Evolutionary conservation across 2,797 vertebrate genomes (phyloP), one percentile per base, ranked within the genome.

Genomic region (Chanos chanos): DNA sequence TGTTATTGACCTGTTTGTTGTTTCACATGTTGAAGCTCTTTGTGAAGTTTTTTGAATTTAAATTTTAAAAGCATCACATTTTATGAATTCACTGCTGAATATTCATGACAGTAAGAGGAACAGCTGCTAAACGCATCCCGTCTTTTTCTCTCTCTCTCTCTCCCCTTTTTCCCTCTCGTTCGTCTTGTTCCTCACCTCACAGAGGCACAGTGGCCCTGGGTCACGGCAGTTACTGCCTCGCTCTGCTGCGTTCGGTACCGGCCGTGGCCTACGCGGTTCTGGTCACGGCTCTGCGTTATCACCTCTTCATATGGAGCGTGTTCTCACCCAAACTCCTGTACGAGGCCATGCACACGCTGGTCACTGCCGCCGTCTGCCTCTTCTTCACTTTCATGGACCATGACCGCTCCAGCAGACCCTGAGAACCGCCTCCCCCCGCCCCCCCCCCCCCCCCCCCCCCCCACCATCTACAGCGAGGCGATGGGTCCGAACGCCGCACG

Each of bases 301-400:
- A 99, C 73, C 86, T 97, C 51, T 99, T 98, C 81, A 96, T 98
- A 77, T 98, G 96, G 96, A 99, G 95, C 0, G 96, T 99, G 43
- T 98, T 99, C 76, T 98, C 96, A 0, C 96, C 96, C 1, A 99
- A 98, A 69, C 84, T 99, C 0, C 92, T 99, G 3, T 99, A 98
- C 0, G 95, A 97, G 80, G 92, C 92, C 12, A 81, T 91, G 77
- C 94, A 91, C 31, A 86, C 93, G 12, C 85, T 96, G 75, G 78
- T 97, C 73, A 92, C 92, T 0, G 85, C 92, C 0, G 73, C 68
- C 1, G 25, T 94, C 61, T 97, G 94, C 47, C 57, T 90, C 6
- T 81, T 94, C 75, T 96, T 96, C 83, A 90, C 87, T 64, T 86
- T 87, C 3, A 89, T 92, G 86, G 92, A 94, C 75, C 91, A 91